A percentile compares a stretch with the other conserved stretches of the same genome.
These are phyloP conservation scores for Aromia moschata DNA, from an alignment of 2,888 invertebrate species.

Conservation along the genomic window DNA sequence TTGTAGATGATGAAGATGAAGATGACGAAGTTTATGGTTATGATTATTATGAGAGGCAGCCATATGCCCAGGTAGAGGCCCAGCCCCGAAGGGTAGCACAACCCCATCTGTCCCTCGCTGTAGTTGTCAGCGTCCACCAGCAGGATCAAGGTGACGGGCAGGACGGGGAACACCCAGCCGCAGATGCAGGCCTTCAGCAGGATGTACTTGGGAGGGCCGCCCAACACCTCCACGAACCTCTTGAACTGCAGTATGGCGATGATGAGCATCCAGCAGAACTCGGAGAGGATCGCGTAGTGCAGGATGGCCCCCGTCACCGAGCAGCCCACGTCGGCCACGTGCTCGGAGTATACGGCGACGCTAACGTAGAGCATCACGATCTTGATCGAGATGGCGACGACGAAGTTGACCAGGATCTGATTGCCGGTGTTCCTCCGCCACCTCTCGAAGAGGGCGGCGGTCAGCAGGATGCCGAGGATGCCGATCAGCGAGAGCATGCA, in stretches of 20 bases:
- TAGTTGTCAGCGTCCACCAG: conserved; percentile 65
- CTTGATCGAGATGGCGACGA: conserved; percentile 52
- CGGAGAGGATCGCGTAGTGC: conserved; percentile 74
- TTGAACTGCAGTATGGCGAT: conserved; percentile 75
- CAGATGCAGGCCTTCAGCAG: conserved; percentile 69
- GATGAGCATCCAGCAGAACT: conserved; percentile 79
- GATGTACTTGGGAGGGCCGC: conserved; percentile 63
- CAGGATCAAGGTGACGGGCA: conserved; percentile 66
- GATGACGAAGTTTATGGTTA: conserved; percentile 68
- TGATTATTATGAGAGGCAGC: conserved; percentile 66
- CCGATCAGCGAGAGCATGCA: conserved; percentile 66
- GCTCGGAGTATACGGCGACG: conserved; percentile 44
- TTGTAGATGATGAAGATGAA: conserved; percentile 68
- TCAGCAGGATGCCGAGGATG: conserved; percentile 64
- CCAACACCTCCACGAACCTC: conserved; percentile 71
- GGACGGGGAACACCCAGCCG: conserved; percentile 71
- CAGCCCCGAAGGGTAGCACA: conserved; percentile 68
- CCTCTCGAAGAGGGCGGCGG: conserved; percentile 67
- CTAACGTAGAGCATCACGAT: conserved; percentile 51
- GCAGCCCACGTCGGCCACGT: conserved; percentile 67
- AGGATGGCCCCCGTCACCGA: conserved; percentile 68
- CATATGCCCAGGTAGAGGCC: conserved; percentile 68
- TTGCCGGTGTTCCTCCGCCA: conserved; percentile 66
- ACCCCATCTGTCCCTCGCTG: conserved; percentile 56
- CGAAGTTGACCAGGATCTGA: conserved; percentile 56